phyloP scores from a whole-genome alignment of 2,113 vertebrate species.

The Tinamus guttatus region DNA sequence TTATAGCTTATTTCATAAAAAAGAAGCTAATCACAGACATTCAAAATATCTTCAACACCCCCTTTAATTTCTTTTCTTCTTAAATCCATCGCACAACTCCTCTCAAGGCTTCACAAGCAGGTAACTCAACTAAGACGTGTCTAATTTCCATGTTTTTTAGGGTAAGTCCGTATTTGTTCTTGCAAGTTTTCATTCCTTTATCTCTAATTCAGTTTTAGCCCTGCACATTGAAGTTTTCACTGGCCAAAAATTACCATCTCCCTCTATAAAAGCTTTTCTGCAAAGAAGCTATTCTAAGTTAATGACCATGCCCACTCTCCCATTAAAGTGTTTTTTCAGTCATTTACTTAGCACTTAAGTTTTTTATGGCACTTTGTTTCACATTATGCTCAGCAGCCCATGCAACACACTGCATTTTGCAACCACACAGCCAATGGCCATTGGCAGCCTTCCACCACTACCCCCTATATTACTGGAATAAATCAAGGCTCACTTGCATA shows the following conservation, averaged over 20 bases:
- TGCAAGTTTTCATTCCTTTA: neutral
- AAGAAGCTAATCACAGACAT: neutral
- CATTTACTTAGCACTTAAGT: slow-evolving; percentile 74
- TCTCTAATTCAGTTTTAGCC: slow-evolving; percentile 12
- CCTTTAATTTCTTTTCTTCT: neutral
- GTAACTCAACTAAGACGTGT: neutral
- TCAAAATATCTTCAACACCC: neutral
- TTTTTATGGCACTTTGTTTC: slow-evolving; percentile 80
- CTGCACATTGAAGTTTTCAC: slow-evolving; percentile 26
- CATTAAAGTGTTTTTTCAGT: slow-evolving; percentile 73
- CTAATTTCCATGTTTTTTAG: neutral
- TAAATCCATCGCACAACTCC: neutral
- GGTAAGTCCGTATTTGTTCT: neutral
- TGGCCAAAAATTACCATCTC: slow-evolving; percentile 38
- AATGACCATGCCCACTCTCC: slow-evolving; percentile 67
- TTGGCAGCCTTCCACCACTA: neutral
- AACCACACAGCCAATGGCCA: slow-evolving; percentile 58
- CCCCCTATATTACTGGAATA: slow-evolving; percentile 17
- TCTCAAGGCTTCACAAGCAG: neutral
- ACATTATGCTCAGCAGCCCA: slow-evolving; percentile 81
- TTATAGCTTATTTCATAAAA: neutral
- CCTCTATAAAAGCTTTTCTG: slow-evolving; percentile 42
- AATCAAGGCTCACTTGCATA: slow-evolving; percentile 19
- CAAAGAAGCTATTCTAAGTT: slow-evolving; percentile 71
- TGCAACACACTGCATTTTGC: slow-evolving; percentile 68